Evolutionary conservation across 2,113 vertebrate species (phyloP).

Genomic region (Struthidea cinerea): DNA sequence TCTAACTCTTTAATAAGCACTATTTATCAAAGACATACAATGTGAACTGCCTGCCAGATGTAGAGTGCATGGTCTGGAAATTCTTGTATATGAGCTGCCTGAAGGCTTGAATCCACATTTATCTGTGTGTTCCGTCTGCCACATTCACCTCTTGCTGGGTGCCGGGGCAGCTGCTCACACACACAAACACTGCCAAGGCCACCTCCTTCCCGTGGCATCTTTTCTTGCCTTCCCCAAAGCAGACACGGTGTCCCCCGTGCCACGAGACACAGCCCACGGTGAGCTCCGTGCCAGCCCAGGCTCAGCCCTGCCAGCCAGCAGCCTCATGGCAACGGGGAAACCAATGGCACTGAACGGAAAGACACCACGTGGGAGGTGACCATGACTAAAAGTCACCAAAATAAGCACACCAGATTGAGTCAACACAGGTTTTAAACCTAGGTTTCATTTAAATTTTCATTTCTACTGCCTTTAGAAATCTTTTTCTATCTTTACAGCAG

Average conservation of each 20-base stretch:
- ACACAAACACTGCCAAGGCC: neutral
- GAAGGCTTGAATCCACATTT: neutral
- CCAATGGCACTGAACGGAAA: accelerated
- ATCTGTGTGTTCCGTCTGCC: neutral
- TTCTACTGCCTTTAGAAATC: neutral
- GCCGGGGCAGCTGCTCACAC: neutral
- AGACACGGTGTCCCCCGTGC: too few relatives aligned
- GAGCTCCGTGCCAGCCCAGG: neutral
- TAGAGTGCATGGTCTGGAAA: neutral
- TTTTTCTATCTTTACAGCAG: neutral
- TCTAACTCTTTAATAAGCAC: slow-evolving; percentile 47
- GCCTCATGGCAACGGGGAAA: neutral
- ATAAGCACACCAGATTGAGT: neutral
- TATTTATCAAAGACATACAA: slow-evolving; percentile 50
- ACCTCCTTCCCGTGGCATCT: neutral
- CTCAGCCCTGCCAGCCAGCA: neutral
- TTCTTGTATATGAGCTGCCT: neutral
- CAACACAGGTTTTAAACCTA: neutral
- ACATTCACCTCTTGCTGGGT: neutral
- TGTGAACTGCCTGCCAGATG: neutral
- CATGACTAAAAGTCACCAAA: neutral
- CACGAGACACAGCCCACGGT: neutral
- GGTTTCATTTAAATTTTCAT: neutral
- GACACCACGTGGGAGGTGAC: accelerated
- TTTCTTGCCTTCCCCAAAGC: neutral